These are phyloP conservation scores for Procambarus virginalis DNA, from an alignment of 1,140 invertebrate genomes.

Conservation along the genomic window DNA sequence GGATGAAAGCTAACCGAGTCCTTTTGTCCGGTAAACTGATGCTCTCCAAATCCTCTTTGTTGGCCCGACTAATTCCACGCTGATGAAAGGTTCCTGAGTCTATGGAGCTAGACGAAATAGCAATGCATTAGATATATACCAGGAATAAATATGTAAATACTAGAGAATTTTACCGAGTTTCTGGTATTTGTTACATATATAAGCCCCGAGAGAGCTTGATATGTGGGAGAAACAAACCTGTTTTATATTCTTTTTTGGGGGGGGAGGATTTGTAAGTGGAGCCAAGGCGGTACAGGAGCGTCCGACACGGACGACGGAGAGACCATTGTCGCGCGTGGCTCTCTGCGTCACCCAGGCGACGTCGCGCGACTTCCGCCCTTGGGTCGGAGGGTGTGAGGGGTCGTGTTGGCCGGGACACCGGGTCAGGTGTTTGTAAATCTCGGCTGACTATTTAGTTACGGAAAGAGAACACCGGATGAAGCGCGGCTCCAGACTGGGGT, in stretches of 20 bases:
- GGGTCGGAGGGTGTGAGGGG: not conserved
- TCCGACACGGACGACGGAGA: too few relatives aligned
- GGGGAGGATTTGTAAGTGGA: constrained; percentile 9
- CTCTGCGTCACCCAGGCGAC: too few relatives aligned
- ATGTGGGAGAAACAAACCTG: constrained; percentile 31
- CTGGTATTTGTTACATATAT: not conserved
- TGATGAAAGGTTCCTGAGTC: constrained; percentile 13
- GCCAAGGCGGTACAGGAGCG: not conserved
- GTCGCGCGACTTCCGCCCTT: not conserved
- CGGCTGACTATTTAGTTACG: constrained; percentile 30
- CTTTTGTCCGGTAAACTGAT: constrained; percentile 23
- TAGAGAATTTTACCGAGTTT: not conserved
- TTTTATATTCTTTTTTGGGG: constrained; percentile 1
- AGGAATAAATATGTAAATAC: not conserved
- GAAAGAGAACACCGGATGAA: constrained; percentile 46
- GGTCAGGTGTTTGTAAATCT: not conserved
- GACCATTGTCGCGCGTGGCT: too few relatives aligned
- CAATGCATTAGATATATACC: not conserved
- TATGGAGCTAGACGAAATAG: not conserved
- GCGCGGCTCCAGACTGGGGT: constrained; percentile 10
- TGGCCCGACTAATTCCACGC: not conserved
- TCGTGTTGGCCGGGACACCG: too few relatives aligned
- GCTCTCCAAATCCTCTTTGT: constrained; percentile 22
- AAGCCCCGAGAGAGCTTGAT: not conserved
- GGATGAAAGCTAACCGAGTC: constrained; percentile 17